Conservation (phyloP, 2,113 vertebrate species). For the Etia nguti region DNA sequence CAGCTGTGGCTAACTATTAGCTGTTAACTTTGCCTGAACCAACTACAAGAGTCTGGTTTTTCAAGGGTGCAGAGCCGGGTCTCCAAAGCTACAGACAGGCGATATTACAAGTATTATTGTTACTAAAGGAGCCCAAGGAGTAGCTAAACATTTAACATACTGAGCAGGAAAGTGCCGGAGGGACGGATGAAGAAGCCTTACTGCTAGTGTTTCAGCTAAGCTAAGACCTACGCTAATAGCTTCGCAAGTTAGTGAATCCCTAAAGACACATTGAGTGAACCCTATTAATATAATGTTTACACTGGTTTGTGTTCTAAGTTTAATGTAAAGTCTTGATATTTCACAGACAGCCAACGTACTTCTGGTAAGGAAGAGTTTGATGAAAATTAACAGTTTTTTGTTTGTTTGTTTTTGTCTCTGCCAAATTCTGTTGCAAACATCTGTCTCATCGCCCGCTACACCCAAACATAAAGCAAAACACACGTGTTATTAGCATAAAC, state of each 20-base stretch:
- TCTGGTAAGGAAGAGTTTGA: too few relatives aligned
- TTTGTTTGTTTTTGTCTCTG: too few relatives aligned
- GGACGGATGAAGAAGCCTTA: background rate
- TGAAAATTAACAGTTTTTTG: too few relatives aligned
- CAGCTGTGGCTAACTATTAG: too few relatives aligned
- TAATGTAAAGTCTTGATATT: background rate
- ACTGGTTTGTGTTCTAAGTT: background rate
- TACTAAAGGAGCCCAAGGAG: background rate
- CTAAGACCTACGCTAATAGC: background rate
- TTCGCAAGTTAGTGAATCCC: fast-evolving
- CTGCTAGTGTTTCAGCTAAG: background rate
- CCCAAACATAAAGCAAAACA: background rate
- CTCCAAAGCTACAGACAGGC: background rate
- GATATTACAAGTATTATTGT: background rate
- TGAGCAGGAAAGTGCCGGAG: background rate
- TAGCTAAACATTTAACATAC: background rate
- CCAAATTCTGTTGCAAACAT: background rate
- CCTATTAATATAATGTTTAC: background rate
- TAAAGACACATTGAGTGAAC: background rate
- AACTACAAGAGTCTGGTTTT: background rate
- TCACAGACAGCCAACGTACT: background rate
- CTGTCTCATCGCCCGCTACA: background rate
- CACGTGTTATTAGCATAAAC: background rate
- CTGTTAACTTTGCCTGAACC: background rate
- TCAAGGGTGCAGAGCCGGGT: background rate